A percentile compares a stretch with the other conserved stretches of the same genome.
Conservation (phyloP, 2,888 invertebrate species). For the Acronicta psi region DNA sequence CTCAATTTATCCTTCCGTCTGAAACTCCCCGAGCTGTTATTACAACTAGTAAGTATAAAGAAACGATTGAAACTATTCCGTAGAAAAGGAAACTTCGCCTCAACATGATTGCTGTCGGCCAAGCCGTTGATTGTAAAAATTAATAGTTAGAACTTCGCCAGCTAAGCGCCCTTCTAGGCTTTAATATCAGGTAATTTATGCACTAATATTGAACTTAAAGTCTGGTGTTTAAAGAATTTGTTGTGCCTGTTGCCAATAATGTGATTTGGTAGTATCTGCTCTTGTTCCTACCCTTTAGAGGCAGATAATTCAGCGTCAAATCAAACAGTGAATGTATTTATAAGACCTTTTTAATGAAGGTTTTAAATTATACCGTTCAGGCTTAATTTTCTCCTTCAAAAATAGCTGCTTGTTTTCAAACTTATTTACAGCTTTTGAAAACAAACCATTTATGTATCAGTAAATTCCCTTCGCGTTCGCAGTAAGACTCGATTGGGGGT, state of each 20-base stretch:
- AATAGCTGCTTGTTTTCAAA: too few species aligned
- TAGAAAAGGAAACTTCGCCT: constrained; percentile 44
- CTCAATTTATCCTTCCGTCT: constrained; percentile 45
- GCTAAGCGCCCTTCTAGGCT: constrained; percentile 15
- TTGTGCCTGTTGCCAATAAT: too few species aligned
- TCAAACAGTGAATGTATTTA: too few species aligned
- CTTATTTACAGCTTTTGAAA: constrained; percentile 35
- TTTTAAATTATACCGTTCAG: too few species aligned
- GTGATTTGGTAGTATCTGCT: too few species aligned
- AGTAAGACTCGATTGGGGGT: constrained; percentile 40
- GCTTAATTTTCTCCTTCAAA: too few species aligned
- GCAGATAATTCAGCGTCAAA: too few species aligned
- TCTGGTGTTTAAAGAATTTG: too few species aligned
- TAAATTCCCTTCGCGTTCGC: constrained; percentile 40
- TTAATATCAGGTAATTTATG: constrained; percentile 9
- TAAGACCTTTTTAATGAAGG: too few species aligned
- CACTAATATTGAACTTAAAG: not conserved
- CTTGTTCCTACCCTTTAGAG: too few species aligned
- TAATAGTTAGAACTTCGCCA: constrained; percentile 40
- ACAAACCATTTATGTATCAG: constrained; percentile 46
- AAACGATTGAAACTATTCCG: constrained; percentile 50
- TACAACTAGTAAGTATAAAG: constrained; percentile 53
- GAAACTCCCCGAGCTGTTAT: constrained; percentile 51
- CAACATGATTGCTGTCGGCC: constrained; percentile 50
- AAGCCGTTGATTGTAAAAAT: constrained; percentile 51